These are phyloP conservation scores for Lytechinus pictus DNA, from an alignment of 35 echinoderm and acorn worm species.

Conservation along the genomic window DNA sequence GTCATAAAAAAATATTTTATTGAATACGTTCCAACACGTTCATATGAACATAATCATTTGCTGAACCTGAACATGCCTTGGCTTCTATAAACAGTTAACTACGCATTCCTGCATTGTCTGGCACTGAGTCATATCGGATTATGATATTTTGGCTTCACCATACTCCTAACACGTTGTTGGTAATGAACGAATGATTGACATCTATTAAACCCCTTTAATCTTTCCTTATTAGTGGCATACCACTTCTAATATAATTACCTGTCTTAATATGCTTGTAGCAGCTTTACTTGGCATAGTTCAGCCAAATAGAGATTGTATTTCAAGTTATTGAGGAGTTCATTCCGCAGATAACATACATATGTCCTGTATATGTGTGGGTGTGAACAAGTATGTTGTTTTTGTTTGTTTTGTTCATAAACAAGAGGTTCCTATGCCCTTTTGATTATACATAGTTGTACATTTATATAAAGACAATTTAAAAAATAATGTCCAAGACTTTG, in stretches of 20 bases:
- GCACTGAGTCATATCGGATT: not conserved
- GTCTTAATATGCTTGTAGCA: not conserved
- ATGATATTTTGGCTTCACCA: not conserved
- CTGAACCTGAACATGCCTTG: not conserved
- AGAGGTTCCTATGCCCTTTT: too few relatives aligned
- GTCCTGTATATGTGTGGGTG: too few relatives aligned
- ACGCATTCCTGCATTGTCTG: not conserved
- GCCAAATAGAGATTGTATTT: not conserved
- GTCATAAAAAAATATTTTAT: too few relatives aligned
- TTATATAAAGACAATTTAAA: too few relatives aligned
- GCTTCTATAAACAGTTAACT: not conserved
- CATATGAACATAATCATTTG: not conserved
- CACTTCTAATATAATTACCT: not conserved
- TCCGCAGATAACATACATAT: too few relatives aligned
- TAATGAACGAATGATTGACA: conserved; percentile 12
- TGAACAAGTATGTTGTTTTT: too few relatives aligned
- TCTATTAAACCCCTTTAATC: not conserved
- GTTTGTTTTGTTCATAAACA: too few relatives aligned
- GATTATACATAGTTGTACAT: too few relatives aligned
- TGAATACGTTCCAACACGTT: not conserved
- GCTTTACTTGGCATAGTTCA: not conserved
- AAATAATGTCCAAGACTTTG: too few relatives aligned
- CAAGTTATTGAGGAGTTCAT: not conserved
- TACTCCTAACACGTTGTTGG: not conserved
- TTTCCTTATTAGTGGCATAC: not conserved